Evolutionary conservation across 2,113 vertebrate genomes (phyloP), one percentile per base, ranked within the genome.

Genomic region (Channa argus): DNA sequence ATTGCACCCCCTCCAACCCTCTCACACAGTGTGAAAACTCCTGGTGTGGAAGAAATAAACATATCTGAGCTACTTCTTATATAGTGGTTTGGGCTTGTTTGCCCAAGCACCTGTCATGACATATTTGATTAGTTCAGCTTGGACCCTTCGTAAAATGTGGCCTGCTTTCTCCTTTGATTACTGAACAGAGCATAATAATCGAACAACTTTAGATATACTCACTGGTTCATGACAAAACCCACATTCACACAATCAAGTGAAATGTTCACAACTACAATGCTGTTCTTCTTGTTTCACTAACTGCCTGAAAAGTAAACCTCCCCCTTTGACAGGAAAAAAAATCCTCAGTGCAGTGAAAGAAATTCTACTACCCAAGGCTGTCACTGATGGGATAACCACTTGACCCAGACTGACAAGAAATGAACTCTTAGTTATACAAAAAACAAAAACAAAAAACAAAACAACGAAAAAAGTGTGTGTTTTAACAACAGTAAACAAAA

Each of bases 41-140:
- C 24, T 24, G 24, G 24, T 24, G 24, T 24, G 24, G 24, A 24
- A 24, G 24, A 24, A 24, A 24, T 24, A 24, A 24, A 24, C 24
- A 24, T 24, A 24, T 24, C 24, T 24, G 24, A 24, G 24, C 24
- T 24, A 24, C 24, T 24, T 24, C 24, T 24, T 24, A 24, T 24
- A 24, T 1, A 24, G 24, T 24, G 24, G 24, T 24, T 24, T 24
- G 24, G 24, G 24, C 24, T 24, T 13, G 37, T 15, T 61, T 63
- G 47, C 59, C 63, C 73, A 9, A 53, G 0, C 47, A 47, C 14
- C n/a, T 24, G 15, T 52, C 55, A 41, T 55, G 37, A 63, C 37
- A 10, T 37, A 24, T 10, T 15, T 44, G 13, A 11, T 6, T n/a
- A 8, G 33, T 39, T n/a, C 46, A 33, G n/a, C 24, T 58, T 51